Evolutionary conservation across 2,888 invertebrate genomes (phyloP).

Genomic region (Drosophila pseudotakahashii): DNA sequence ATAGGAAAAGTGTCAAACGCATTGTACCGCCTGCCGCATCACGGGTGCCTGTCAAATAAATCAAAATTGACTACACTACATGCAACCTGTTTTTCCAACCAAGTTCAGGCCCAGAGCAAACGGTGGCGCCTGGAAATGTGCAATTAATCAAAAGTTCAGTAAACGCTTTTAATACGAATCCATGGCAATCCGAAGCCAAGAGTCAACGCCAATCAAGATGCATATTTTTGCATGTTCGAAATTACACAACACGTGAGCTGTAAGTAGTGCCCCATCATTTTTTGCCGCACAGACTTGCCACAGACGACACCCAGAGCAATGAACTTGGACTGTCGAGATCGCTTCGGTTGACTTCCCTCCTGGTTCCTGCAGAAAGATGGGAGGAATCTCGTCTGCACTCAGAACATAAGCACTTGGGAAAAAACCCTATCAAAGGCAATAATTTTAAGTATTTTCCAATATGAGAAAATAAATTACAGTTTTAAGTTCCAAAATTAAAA

Average conservation of each 20-base stretch:
- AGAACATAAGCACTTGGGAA: slow-evolving; percentile 28
- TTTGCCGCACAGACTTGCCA: slow-evolving; percentile 38
- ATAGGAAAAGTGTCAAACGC: slow-evolving; percentile 51
- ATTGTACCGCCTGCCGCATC: slow-evolving; percentile 20
- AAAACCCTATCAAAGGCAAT: too few species aligned
- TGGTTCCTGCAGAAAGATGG: slow-evolving; percentile 24
- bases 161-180: slow-evolving; percentile 29
- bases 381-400: slow-evolving; percentile 34
- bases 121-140: slow-evolving; percentile 47
- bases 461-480: too few species aligned
- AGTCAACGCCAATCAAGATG: slow-evolving; percentile 65
- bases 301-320: slow-evolving; percentile 69
- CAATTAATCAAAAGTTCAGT: slow-evolving; percentile 70
- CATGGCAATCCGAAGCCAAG: slow-evolving; percentile 5
- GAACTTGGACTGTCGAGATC: slow-evolving; percentile 70
- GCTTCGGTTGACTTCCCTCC: slow-evolving; percentile 67
- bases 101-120: slow-evolving; percentile 40
- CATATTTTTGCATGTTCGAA: slow-evolving; percentile 67
- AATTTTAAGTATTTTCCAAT: too few species aligned
- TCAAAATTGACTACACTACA: slow-evolving; percentile 24
- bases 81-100: slow-evolving; percentile 41
- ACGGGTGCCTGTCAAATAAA: slow-evolving; percentile 41
- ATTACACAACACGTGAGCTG: slow-evolving; percentile 66
- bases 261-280: slow-evolving; percentile 13
- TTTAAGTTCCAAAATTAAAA: too few species aligned